Evolutionary conservation across 2,797 vertebrate genomes (phyloP), one percentile per base, ranked within the genome.

Genomic region (Coccyzus lansbergi): DNA sequence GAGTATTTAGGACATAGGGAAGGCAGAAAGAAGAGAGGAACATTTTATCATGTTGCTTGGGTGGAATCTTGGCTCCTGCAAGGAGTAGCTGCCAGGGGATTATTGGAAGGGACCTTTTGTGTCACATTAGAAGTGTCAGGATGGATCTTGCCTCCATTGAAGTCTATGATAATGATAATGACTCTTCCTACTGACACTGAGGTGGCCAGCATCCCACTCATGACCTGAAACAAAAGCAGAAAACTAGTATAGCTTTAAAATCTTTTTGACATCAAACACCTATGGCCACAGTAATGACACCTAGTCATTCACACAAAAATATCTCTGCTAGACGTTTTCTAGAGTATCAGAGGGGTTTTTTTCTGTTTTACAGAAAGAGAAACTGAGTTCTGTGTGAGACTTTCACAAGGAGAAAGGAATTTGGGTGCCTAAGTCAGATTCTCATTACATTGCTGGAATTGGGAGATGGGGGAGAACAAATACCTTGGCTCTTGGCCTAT

Each of bases 1-100:
- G 78, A 93, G 64, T 94, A 95, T 91, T 93, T 94, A 93, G 95
- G 87, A 83, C 68, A 75, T 18, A 26, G 29, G 44, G 31, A 91
- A 86, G 51, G n/a, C 22, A 88, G n/a, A 78, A 69, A 91, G 82
- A 52, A 94, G 49, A 76, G 12, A 33, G n/a, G 26, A 87, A 78
- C 44, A 51, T 70, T 86, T 90, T 90, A 56, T 78, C 58, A 68
- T 87, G 24, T 88, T 93, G 48, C n/a, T 48, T 88, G 52, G 36
- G 18, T 75, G 52, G 65, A 33, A 72, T n/a, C 46, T 48, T 5
- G 5, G 87, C 44, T 0, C 0, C 44, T 88, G 59, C 63, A 65
- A 77, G 49, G 36, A 88, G 40, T 52, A 5, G 4, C 62, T 77
- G 72, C 42, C 56, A 76, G 63, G 64, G 65, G 34, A 15, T 53